phyloP scores from a whole-genome alignment of 2,888 invertebrate genomes.

The Sicus ferrugineus region DNA sequence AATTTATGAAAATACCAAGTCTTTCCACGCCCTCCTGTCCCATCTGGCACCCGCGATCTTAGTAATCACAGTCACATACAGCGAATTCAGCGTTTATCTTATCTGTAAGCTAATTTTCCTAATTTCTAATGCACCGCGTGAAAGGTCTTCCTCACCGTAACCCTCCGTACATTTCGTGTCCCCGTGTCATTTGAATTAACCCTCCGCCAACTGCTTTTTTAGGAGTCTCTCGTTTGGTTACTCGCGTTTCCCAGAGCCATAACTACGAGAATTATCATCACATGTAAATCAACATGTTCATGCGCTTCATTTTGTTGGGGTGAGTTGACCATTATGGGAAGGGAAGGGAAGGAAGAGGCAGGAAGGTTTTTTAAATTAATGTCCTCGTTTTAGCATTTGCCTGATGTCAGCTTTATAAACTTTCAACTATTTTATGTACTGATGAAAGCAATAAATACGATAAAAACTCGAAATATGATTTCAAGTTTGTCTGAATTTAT shows the following conservation, averaged over 20 bases:
- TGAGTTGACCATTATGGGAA: neutral
- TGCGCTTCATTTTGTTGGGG: slow-evolving; percentile 19
- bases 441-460: too few species aligned
- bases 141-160: neutral
- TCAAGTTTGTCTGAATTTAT: too few species aligned
- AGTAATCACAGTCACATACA: neutral
- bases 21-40: neutral
- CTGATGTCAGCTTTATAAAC: too few species aligned
- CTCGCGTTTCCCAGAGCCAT: neutral
- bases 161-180: too few species aligned
- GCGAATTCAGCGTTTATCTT: slow-evolving; percentile 34
- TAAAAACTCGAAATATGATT: too few species aligned
- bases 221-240: too few species aligned
- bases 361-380: too few species aligned
- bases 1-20: too few species aligned
- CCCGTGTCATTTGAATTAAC: neutral
- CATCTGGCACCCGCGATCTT: neutral
- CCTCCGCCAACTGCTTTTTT: neutral
- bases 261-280: slow-evolving; percentile 23
- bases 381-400: too few species aligned
- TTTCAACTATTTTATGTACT: too few species aligned
- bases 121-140: slow-evolving; percentile 6
- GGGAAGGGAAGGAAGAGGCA: neutral
- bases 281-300: slow-evolving; percentile 33
- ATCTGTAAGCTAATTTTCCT: slow-evolving; percentile 38